Evolutionary conservation across 2,888 invertebrate species (phyloP), one percentile per base, ranked within the genome.

Genomic region (Apamea anceps): DNA sequence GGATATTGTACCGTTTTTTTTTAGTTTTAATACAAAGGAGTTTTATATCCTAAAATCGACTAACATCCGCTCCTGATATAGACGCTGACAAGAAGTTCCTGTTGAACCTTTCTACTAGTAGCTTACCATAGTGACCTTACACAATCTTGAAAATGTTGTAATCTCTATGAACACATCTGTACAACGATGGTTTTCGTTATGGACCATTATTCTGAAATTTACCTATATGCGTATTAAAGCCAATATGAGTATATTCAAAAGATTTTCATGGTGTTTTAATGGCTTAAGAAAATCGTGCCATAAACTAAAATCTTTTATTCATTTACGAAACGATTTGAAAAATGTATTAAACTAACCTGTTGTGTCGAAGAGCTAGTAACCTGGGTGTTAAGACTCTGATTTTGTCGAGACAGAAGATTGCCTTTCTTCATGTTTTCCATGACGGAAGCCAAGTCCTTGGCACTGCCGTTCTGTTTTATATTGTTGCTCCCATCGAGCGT

Each of bases 391-490:
- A 96, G 93, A 68, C 94, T 93, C 89, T 97, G 97, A 87, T 96
- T 97, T 92, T 96, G 97, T 75, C 95, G 95, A 82, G 95, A 94
- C 85, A 94, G 93, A 80, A 95, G 94, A 92, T 97, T 98, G 94
- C 97, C 97, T 94, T 98, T 98, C 93, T 98, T 98, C 90, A 98
- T 97, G 95, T 98, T 98, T 95, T 98, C 98, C 97, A 98, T 98
- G 92, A 98, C 97, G 92, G 98, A 97, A 89, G 98, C 97, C 96
- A 98, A 96, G 90, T 98, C 98, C 88, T 97, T 96, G 94, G 96
- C 93, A 88, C 96, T 96, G 89, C 97, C 96, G 96, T 96, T 96
- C 92, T 96, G 95, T 86, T 95, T 96, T 89, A 96, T 94, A 92
- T 97, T 97, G 93, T 95, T 97, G 93, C 93, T 96, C 90, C 97